A percentile compares a stretch with the other conserved stretches of the same genome.
These are phyloP conservation scores for Endotricha flammealis DNA, from an alignment of 2,888 invertebrate species.

Conservation along the genomic window DNA sequence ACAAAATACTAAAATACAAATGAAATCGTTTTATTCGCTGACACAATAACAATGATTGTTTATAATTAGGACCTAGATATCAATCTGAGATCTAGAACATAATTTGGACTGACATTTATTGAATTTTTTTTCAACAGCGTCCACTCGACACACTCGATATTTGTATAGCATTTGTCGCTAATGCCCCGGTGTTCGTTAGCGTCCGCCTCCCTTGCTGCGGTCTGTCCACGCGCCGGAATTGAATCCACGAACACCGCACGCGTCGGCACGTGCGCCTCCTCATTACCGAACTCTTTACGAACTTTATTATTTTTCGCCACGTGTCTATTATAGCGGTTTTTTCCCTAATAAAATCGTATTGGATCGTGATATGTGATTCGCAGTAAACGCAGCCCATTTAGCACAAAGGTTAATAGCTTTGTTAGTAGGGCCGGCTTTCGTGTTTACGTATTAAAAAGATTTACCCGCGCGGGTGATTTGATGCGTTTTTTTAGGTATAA, in stretches of 20 bases:
- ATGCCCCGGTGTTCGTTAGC: conserved; percentile 6
- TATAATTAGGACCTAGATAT: no score
- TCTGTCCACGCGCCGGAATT: conserved; percentile 37
- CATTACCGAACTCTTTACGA: conserved; percentile 59
- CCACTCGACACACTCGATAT: conserved; percentile 8
- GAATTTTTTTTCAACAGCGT: no score
- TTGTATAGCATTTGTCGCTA: conserved; percentile 5
- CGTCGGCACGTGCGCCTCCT: conserved; percentile 54
- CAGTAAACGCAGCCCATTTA: conserved; percentile 65
- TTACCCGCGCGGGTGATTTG: conserved; percentile 4
- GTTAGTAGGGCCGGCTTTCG: conserved; percentile 22
- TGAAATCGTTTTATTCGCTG: no score
- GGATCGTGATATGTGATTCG: conserved; percentile 59
- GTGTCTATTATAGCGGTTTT: conserved; percentile 61
- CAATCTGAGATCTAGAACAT: no score
- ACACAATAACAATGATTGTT: no score
- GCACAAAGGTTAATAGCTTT: conserved; percentile 50
- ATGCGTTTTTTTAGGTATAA: conserved; percentile 5
- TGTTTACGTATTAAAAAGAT: conserved; percentile 18
- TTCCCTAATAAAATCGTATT: conserved; percentile 64
- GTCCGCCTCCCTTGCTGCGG: conserved; percentile 21
- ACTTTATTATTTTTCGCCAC: conserved; percentile 72
- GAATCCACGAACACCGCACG: conserved; percentile 32
- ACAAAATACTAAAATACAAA: no score
- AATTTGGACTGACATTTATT: no score